Conservation (phyloP, 2,113 vertebrate genomes). For the Trichechus manatus region DNA sequence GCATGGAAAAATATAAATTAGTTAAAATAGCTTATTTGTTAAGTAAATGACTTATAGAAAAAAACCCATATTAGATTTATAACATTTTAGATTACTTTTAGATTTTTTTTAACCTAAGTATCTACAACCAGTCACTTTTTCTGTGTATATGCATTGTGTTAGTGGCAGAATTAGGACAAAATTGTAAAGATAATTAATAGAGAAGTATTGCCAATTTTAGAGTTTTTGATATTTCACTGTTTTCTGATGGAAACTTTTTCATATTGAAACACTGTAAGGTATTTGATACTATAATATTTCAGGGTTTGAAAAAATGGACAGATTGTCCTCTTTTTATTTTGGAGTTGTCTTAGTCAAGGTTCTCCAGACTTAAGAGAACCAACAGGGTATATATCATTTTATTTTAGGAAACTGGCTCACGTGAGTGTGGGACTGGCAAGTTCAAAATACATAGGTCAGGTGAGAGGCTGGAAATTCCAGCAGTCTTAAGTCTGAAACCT, state of each 20-base stretch:
- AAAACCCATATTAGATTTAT: not conserved
- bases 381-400: no score
- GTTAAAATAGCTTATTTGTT: slow-evolving; percentile 24
- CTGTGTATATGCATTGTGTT: not conserved
- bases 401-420: no score
- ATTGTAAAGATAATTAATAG: not conserved
- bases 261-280: not conserved
- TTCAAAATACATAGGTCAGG: no score
- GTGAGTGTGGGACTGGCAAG: no score
- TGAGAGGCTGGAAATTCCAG: no score
- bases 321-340: not conserved
- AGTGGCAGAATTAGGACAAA: not conserved
- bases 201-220: not conserved
- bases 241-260: not conserved
- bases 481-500: no score
- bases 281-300: not conserved
- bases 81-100: not conserved
- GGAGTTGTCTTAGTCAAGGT: not conserved
- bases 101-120: not conserved
- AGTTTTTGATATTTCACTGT: not conserved
- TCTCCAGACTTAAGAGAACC: no score
- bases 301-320: not conserved
- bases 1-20: not conserved
- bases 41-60: not conserved
- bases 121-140: not conserved